These are phyloP conservation scores for Ctena decussata DNA, from an alignment of 2,888 invertebrate genomes.

Conservation along the genomic window DNA sequence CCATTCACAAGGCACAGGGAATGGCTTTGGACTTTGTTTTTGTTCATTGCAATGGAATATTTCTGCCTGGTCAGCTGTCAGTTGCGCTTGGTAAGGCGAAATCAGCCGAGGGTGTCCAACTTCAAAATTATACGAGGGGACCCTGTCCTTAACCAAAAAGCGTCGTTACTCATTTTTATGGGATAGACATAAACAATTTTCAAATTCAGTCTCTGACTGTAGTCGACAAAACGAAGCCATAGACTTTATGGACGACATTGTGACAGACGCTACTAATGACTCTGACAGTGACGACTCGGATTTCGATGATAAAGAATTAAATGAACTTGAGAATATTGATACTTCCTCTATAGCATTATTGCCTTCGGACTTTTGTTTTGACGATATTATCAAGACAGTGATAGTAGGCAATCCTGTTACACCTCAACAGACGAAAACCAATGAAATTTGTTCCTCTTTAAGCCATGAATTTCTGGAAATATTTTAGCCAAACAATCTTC, in stretches of 20 bases:
- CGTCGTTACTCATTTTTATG: constrained; percentile 23
- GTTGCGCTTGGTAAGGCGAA: constrained; percentile 41
- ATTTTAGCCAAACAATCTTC: not conserved
- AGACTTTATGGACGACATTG: too few relatives aligned
- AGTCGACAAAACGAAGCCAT: too few relatives aligned
- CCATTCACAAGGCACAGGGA: not conserved
- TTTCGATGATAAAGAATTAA: constrained; percentile 28
- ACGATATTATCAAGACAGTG: not conserved
- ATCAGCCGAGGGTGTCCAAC: constrained; percentile 8
- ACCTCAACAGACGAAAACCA: constrained; percentile 8
- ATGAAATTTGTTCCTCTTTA: constrained; percentile 12
- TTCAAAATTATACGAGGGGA: constrained; percentile 35
- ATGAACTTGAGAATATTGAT: constrained; percentile 10
- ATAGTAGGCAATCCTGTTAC: not conserved
- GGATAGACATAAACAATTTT: not conserved
- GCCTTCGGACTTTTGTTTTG: constrained; percentile 11
- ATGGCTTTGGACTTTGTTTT: not conserved
- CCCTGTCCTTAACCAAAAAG: constrained; percentile 27
- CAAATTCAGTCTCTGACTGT: too few relatives aligned
- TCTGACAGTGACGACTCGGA: constrained; percentile 44
- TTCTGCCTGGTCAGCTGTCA: constrained; percentile 34
- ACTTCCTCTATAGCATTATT: not conserved
- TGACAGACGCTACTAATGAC: not conserved
- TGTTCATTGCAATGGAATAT: not conserved
- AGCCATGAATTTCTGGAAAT: not conserved